Conservation (phyloP, 1,140 invertebrate species). For the Bombus huntii region DNA sequence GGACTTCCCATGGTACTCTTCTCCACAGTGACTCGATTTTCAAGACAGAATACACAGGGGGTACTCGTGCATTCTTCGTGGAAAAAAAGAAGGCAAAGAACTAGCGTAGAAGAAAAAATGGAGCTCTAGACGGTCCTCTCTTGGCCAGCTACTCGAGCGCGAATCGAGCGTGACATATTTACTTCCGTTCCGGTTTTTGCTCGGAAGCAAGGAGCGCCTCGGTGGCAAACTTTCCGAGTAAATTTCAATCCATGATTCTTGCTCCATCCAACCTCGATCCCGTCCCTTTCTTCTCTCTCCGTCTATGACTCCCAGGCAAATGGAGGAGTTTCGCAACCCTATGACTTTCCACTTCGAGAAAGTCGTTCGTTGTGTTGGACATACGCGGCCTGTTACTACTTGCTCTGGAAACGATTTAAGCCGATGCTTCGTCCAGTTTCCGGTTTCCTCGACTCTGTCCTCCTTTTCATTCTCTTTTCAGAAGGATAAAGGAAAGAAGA, state of each 20-base stretch:
- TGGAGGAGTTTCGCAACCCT: slow-evolving; percentile 13
- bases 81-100: not conserved
- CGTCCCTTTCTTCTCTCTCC: not conserved
- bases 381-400: slow-evolving; percentile 31
- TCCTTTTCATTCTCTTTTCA: too few species aligned
- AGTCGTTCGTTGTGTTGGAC: slow-evolving; percentile 21
- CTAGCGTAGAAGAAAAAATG: not conserved
- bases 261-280: not conserved
- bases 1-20: not conserved
- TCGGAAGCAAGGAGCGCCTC: slow-evolving; percentile 19
- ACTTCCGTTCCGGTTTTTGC: slow-evolving; percentile 42
- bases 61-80: not conserved
- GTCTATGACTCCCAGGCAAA: slow-evolving; percentile 34
- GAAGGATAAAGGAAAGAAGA: not conserved
- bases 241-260: slow-evolving; percentile 50
- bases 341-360: slow-evolving; percentile 39
- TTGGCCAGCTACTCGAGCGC: slow-evolving; percentile 35
- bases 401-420: slow-evolving; percentile 41
- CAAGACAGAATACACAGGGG: not conserved
- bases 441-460: too few species aligned
- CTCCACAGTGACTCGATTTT: not conserved
- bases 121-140: slow-evolving; percentile 2
- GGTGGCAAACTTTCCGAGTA: slow-evolving; percentile 49
- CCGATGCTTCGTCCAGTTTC: not conserved
- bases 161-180: slow-evolving; percentile 52